These are phyloP conservation scores for Agonopterix arenella DNA, from an alignment of 2,888 invertebrate genomes.

Conservation along the genomic window DNA sequence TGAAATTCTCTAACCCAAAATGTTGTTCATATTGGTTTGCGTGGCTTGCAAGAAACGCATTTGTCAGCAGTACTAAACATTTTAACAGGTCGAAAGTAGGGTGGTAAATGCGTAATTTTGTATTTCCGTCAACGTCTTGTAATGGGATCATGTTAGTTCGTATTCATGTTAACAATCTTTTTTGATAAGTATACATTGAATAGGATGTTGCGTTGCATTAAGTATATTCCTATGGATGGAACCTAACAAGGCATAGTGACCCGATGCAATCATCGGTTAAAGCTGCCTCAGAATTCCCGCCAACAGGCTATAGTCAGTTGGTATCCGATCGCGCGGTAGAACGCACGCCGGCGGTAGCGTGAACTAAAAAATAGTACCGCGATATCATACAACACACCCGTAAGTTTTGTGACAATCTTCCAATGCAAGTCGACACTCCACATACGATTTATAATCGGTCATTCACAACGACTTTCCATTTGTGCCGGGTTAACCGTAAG, in stretches of 20 bases:
- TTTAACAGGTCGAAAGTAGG: too few relatives aligned
- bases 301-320: conserved; percentile 28
- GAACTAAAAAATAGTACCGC: conserved; percentile 19
- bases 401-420: conserved; percentile 60
- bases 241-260: background rate
- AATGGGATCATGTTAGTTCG: too few relatives aligned
- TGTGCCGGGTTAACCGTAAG: conserved; percentile 3
- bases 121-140: too few relatives aligned
- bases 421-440: conserved; percentile 33
- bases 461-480: conserved; percentile 6
- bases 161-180: too few relatives aligned
- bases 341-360: conserved; percentile 36
- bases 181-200: too few relatives aligned
- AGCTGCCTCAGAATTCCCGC: conserved; percentile 11
- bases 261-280: conserved; percentile 5
- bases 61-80: too few relatives aligned
- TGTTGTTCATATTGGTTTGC: too few relatives aligned
- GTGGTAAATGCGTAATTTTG: too few relatives aligned
- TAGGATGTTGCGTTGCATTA: too few relatives aligned
- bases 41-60: too few relatives aligned
- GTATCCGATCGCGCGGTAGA: conserved; percentile 40
- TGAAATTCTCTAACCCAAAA: too few relatives aligned
- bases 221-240: background rate
- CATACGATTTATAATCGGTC: conserved; percentile 16
- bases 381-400: conserved; percentile 32